Base-by-base conservation (phyloP, 2,888 invertebrate species). In the Cremastinae sp. region DNA sequence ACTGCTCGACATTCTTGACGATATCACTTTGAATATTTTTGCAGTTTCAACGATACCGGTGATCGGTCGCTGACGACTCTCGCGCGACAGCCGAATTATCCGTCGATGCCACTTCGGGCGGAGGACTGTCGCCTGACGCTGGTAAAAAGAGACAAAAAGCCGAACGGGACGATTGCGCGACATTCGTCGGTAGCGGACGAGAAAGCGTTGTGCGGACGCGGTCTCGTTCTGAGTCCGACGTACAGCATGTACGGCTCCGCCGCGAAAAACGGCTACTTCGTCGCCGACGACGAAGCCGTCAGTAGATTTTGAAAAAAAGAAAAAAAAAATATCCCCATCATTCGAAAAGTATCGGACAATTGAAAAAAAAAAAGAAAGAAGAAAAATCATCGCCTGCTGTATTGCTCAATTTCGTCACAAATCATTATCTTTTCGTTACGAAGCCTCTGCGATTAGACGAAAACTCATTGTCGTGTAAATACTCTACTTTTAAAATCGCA, bases 1-100 rank as follows among this genome's bases (percentile, higher is more conserved):
- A n/a, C n/a, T n/a, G n/a, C n/a, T n/a, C n/a, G n/a, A n/a, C n/a
- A n/a, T n/a, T n/a, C n/a, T n/a, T n/a, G n/a, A n/a, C n/a, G n/a
- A n/a, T n/a, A n/a, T n/a, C n/a, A n/a, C n/a, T n/a, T n/a, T n/a
- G n/a, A n/a, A n/a, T n/a, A n/a, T n/a, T n/a, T n/a, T n/a, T n/a
- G 61, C 80, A 89, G 89, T 70, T 90, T 90, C 75, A 90, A 90
- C 78, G 89, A 89, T 56, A 89, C 89, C 22, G 89, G 89, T n/a
- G 89, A 90, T 75, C 83, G 89, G 47, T 80, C 88, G 0, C 62
- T 90, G 16, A 90, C 89, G 7, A 89, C 89, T 18, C 74, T 90
- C 18, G 89, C 89, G 14, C 84, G 89, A 22, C 89, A 90, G 54
- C 89, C 89, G 41, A 84, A 84, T n/a, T 90, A 90, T 73, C 89